Conservation (phyloP, 2,797 vertebrate species). For the Smutsia temminckii region DNA sequence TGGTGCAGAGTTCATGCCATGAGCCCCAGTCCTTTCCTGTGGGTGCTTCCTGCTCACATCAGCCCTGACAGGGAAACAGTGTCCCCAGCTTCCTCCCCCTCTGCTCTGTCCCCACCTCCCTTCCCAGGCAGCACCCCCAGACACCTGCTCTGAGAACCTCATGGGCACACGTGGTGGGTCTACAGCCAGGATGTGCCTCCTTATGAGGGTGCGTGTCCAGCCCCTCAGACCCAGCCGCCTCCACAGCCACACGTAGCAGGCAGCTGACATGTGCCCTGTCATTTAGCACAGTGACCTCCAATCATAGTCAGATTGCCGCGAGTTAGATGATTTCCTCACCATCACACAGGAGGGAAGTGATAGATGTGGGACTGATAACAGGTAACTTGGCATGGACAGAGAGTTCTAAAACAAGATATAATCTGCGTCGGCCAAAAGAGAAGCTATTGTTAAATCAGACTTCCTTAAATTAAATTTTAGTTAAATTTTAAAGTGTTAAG, state of each 20-base stretch:
- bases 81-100: too few relatives aligned
- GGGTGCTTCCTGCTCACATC: accelerated
- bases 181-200: neutral
- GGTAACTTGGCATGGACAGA: neutral
- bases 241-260: too few relatives aligned
- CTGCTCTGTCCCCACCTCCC: too few relatives aligned
- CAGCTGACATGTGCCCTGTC: too few relatives aligned
- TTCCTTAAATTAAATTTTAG: neutral
- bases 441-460: too few relatives aligned
- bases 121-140: too few relatives aligned
- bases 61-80: neutral
- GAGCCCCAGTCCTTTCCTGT: accelerated
- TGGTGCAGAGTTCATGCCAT: neutral
- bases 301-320: too few relatives aligned
- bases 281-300: too few relatives aligned
- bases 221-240: too few relatives aligned
- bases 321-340: neutral
- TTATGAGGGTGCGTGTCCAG: neutral
- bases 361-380: too few relatives aligned
- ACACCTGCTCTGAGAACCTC: accelerated
- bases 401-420: neutral
- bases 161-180: accelerated
- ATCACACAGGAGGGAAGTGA: accelerated
- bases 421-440: too few relatives aligned
- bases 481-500: too few relatives aligned